Conservation (phyloP, 2,797 vertebrate genomes). For the Rhynchotus rufescens region DNA sequence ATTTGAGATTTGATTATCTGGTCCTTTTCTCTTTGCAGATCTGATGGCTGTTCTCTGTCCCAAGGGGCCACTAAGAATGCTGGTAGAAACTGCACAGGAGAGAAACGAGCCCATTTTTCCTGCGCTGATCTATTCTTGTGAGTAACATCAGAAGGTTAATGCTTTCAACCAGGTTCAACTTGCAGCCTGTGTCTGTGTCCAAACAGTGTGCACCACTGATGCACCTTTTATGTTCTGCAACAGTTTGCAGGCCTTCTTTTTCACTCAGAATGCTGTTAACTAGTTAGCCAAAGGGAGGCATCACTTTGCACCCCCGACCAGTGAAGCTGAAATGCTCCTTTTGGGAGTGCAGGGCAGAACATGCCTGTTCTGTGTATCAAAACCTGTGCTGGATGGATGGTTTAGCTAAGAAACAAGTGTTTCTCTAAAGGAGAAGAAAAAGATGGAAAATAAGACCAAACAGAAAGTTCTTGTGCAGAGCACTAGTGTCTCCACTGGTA, state of each 20-base stretch:
- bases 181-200: not conserved
- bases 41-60: conserved; percentile 92
- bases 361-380: not conserved
- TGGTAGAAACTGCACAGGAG: conserved; percentile 97
- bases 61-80: conserved; percentile 92
- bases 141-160: conserved; percentile 72
- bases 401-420: not conserved
- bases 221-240: not conserved
- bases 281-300: not conserved
- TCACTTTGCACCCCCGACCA: not conserved
- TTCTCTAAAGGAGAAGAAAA: not conserved
- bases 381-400: not conserved
- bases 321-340: not conserved
- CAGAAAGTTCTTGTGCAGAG: not conserved
- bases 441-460: not conserved
- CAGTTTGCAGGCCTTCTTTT: not conserved
- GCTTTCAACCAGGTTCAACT: not conserved
- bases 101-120: conserved; percentile 97
- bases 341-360: not conserved
- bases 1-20: not conserved
- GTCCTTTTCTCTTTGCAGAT: conserved; percentile 80
- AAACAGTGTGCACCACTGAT: not conserved
- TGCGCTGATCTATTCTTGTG: conserved; percentile 96
- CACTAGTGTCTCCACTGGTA: not conserved
- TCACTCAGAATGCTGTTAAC: not conserved